Evolutionary conservation across 2,113 vertebrate genomes (phyloP).

Genomic region (Aplodontia rufa): DNA sequence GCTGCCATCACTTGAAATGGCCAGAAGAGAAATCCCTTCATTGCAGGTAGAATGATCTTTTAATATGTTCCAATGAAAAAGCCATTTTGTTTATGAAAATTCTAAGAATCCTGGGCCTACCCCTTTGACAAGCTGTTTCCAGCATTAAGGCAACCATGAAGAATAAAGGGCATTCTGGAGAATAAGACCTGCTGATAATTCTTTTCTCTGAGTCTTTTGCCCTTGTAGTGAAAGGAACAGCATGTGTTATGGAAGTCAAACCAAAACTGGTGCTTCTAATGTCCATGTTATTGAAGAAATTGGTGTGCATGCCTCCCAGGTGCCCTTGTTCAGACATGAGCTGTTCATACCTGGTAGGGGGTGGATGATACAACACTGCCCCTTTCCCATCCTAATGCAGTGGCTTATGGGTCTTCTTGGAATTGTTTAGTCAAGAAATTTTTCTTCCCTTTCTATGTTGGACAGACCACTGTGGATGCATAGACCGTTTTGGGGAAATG

Average conservation of each 20-base stretch:
- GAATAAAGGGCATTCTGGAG: neutral
- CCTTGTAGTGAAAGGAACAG: neutral
- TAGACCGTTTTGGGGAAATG: neutral
- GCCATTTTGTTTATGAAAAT: neutral
- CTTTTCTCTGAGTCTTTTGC: neutral
- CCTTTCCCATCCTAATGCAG: neutral
- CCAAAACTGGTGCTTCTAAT: neutral
- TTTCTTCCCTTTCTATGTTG: neutral
- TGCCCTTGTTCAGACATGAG: neutral
- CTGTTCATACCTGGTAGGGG: neutral
- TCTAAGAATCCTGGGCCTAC: neutral
- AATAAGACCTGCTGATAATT: neutral
- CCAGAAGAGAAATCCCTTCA: neutral
- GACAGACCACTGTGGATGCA: neutral
- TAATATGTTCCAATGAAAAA: neutral
- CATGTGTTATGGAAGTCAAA: neutral
- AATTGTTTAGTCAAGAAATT: neutral
- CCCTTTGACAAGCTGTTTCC: neutral
- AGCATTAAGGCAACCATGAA: neutral
- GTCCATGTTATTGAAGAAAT: neutral
- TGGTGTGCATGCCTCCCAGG: rapidly evolving
- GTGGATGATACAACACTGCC: rapidly evolving
- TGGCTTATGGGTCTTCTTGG: neutral
- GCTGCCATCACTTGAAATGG: neutral
- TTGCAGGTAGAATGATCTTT: neutral